These are phyloP conservation scores for Pseudomugil tenellus DNA, from an alignment of 2,797 vertebrate genomes.

Conservation along the genomic window DNA sequence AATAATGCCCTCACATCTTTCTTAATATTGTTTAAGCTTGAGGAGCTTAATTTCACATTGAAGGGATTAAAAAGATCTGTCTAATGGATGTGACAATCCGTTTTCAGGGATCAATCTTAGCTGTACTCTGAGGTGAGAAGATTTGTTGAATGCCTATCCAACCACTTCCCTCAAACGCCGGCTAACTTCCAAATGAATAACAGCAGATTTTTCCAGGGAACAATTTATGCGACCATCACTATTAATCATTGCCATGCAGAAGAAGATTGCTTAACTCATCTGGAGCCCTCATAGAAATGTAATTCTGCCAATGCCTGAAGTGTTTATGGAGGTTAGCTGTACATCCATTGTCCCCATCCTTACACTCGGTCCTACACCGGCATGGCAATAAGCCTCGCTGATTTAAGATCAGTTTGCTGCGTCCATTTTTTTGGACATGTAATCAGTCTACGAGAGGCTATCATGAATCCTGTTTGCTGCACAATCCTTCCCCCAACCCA, in stretches of 20 bases:
- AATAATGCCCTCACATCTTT: slow-evolving; percentile 20
- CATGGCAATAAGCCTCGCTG: slow-evolving; percentile 74
- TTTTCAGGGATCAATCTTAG: not conserved
- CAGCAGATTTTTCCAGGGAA: slow-evolving; percentile 61
- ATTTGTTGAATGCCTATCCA: slow-evolving; percentile 46
- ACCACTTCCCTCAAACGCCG: slow-evolving; percentile 42
- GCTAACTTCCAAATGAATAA: slow-evolving; percentile 49
- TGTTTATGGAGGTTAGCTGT: slow-evolving; percentile 49
- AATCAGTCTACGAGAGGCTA: slow-evolving; percentile 73
- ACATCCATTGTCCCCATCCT: slow-evolving; percentile 55
- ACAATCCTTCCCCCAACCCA: not conserved
- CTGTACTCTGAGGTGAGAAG: slow-evolving; percentile 5
- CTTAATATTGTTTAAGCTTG: slow-evolving; percentile 12
- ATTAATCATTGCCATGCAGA: slow-evolving; percentile 67
- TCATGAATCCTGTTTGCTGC: slow-evolving; percentile 66
- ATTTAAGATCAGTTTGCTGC: slow-evolving; percentile 79
- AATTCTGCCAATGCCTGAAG: slow-evolving; percentile 62
- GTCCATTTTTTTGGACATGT: slow-evolving; percentile 72
- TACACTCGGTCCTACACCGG: slow-evolving; percentile 35
- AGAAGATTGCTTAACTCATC: slow-evolving; percentile 65
- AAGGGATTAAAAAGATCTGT: slow-evolving; percentile 10
- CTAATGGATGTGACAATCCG: slow-evolving; percentile 3
- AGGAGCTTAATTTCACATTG: slow-evolving; percentile 29
- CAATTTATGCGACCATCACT: slow-evolving; percentile 74
- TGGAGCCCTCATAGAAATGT: slow-evolving; percentile 62